Evolutionary conservation across 2,797 vertebrate species (phyloP).

Genomic region (Parotocinclus haroldoi): DNA sequence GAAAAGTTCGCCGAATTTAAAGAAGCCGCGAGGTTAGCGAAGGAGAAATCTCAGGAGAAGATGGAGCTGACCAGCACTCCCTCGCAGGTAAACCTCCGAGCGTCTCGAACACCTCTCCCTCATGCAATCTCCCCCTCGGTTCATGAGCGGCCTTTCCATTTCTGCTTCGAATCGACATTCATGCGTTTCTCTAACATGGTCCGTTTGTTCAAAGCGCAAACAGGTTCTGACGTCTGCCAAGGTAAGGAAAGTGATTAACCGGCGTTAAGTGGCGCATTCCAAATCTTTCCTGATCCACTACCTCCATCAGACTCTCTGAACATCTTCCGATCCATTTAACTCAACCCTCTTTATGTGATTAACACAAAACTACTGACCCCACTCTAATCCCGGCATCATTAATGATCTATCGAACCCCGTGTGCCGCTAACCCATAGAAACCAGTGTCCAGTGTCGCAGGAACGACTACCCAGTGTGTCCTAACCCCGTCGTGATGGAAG

Average conservation of each 20-base stretch:
- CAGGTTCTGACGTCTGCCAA: slow-evolving; percentile 27
- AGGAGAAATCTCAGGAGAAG: slow-evolving; percentile 98
- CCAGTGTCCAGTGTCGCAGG: too few relatives aligned
- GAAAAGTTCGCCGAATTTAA: slow-evolving; percentile 99
- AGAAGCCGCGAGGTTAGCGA: slow-evolving; percentile 92
- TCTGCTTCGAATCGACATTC: too few relatives aligned
- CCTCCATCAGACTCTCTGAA: slow-evolving; percentile 11
- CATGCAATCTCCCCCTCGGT: too few relatives aligned
- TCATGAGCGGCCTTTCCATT: too few relatives aligned
- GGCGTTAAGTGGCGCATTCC: neutral
- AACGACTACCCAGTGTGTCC: too few relatives aligned
- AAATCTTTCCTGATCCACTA: slow-evolving; percentile 7
- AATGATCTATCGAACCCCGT: too few relatives aligned
- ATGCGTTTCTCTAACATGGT: too few relatives aligned
- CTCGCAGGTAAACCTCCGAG: slow-evolving; percentile 80
- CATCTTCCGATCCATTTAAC: slow-evolving; percentile 13
- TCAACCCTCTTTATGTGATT: slow-evolving; percentile 5
- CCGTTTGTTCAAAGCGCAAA: slow-evolving; percentile 20
- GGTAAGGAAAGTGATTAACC: slow-evolving; percentile 25
- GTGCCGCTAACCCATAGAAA: too few relatives aligned
- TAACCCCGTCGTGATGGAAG: neutral
- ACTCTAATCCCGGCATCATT: neutral
- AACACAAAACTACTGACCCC: slow-evolving; percentile 1
- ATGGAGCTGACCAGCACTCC: slow-evolving; percentile 94
- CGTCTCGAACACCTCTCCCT: too few relatives aligned